These are phyloP conservation scores for Caranx ignobilis DNA, from an alignment of 2,113 vertebrate genomes.

Conservation along the genomic window DNA sequence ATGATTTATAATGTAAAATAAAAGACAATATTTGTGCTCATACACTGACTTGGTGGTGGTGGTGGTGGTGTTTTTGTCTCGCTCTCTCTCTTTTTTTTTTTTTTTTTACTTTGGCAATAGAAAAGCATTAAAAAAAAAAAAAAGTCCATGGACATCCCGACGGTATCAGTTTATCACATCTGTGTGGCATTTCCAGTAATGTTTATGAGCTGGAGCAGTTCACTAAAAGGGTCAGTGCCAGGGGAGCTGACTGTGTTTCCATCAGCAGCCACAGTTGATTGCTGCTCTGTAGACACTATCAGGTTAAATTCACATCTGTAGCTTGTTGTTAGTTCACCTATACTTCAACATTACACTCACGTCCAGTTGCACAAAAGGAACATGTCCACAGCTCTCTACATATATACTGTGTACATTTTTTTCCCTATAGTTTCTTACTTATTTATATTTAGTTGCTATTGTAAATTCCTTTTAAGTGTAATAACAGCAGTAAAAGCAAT, in stretches of 20 bases:
- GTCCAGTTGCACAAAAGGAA: too few species aligned
- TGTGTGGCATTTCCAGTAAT: conserved; percentile 34
- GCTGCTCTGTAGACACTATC: background rate
- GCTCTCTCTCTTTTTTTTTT: background rate
- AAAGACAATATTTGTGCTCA: background rate
- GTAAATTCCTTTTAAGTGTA: too few species aligned
- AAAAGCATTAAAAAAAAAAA: background rate
- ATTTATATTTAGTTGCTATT: background rate
- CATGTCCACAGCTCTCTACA: too few species aligned
- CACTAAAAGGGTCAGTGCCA: conserved; percentile 22
- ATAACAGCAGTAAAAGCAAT: too few species aligned
- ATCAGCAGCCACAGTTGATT: background rate
- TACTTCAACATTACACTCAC: too few species aligned
- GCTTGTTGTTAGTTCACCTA: background rate
- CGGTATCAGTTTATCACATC: conserved; percentile 5
- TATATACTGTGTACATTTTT: background rate
- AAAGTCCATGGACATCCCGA: background rate
- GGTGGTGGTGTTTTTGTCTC: too few species aligned
- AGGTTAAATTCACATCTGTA: conserved; percentile 1
- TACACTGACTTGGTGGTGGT: background rate
- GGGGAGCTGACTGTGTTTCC: conserved; percentile 27
- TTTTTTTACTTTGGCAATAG: background rate
- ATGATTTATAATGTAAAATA: background rate
- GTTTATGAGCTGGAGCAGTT: conserved; percentile 17
- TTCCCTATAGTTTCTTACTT: background rate